phyloP scores from a whole-genome alignment of 1,140 invertebrate genomes.

The Maconellicoccus hirsutus region DNA sequence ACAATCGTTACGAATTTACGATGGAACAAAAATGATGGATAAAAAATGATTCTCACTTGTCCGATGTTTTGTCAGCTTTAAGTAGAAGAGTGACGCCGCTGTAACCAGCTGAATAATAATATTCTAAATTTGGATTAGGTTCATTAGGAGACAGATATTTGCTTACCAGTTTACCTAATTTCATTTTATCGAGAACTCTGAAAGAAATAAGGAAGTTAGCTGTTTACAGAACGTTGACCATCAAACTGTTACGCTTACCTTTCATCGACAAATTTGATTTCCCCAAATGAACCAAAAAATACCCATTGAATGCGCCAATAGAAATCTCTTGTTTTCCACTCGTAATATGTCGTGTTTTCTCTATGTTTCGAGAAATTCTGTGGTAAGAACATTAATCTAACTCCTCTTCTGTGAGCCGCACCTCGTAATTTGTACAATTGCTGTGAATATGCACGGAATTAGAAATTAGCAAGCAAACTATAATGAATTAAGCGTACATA shows the following conservation, averaged over 20 bases:
- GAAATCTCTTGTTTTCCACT: slow-evolving; percentile 50
- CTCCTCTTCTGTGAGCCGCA: slow-evolving; percentile 44
- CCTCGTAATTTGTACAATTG: slow-evolving; percentile 36
- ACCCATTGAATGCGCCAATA: slow-evolving; percentile 66
- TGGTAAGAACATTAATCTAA: slow-evolving; percentile 51
- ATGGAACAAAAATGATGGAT: background rate
- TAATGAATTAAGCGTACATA: background rate
- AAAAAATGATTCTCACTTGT: slow-evolving; percentile 23
- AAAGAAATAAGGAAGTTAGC: background rate
- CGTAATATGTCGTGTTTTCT: slow-evolving; percentile 53
- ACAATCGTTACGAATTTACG: slow-evolving; percentile 38
- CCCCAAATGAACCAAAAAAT: slow-evolving; percentile 46
- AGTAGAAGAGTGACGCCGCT: slow-evolving; percentile 48
- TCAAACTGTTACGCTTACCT: background rate
- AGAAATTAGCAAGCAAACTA: background rate
- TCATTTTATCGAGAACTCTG: slow-evolving; percentile 35
- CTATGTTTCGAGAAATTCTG: slow-evolving; percentile 46
- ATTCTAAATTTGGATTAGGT: slow-evolving; percentile 45
- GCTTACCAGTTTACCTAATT: slow-evolving; percentile 33
- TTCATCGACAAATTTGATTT: slow-evolving; percentile 35
- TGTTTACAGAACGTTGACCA: background rate
- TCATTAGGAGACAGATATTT: slow-evolving; percentile 36
- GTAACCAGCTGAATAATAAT: slow-evolving; percentile 51
- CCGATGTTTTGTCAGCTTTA: slow-evolving; percentile 38
- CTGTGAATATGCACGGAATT: background rate